Evolutionary conservation across 2,113 vertebrate species (phyloP), one percentile per base, ranked within the genome.

Genomic region (Machaerirhynchus nigripectus): DNA sequence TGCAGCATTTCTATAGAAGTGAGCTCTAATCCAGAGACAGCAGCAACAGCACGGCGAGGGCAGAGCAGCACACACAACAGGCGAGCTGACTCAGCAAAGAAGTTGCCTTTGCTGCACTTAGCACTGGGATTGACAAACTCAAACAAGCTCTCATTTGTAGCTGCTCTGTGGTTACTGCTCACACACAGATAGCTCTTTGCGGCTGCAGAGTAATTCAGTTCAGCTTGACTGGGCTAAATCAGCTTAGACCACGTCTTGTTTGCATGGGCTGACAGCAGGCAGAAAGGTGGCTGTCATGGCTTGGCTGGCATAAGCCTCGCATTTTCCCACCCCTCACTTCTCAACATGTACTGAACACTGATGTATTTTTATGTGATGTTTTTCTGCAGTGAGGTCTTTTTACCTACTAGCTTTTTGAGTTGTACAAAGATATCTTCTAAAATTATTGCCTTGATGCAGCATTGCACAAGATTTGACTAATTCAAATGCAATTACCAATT

Each of bases 171-270:
- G 24, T 56, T 65, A 26, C 46, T 57, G 49, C 59, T 77, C 44
- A 57, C 27, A 73, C 53, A 60, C 40, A 89, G 46, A 76, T 10
- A 79, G 49, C 35, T 59, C 57, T 87, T 52, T 35, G 53, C 67
- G 85, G 65, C 30, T 84, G 37, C 52, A 63, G 60, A 74, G 21
- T 67, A 85, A 79, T 55, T 82, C 65, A 22, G 78, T 93, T 93
- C 60, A 79, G 82, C 35, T 63, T 42, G 31, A 37, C 59, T 84
- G 42, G 40, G 22, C n/a, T 84, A 65, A 69, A 61, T 89, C 64
- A 55, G 42, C 33, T 84, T 57, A 84, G 64, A 35, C 11, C 9
- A 18, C 0, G 0, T 68, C 52, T 63, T 52, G 39, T 64, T 78
- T 84, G 52, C 35, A 17, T n/a, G 70, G 27, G 28, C 55, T 86